Evolutionary conservation across 2,888 invertebrate species (phyloP).

Genomic region (Caenorhabditis imperialis): DNA sequence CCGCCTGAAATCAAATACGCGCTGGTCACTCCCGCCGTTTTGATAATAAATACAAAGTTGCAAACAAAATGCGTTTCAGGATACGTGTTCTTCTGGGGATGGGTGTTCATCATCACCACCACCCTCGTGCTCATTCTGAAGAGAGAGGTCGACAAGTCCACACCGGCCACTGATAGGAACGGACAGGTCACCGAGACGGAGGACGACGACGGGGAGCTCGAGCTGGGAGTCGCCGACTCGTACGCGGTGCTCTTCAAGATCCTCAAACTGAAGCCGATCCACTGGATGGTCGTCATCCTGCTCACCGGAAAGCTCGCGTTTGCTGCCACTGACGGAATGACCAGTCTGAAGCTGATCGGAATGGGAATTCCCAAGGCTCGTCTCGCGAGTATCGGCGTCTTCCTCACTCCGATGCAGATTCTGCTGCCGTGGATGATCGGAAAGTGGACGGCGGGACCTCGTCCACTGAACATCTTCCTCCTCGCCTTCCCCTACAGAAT

Average conservation of each 20-base stretch:
- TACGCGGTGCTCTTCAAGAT: slow-evolving; percentile 89
- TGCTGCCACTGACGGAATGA: slow-evolving; percentile 94
- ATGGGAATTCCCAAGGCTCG: slow-evolving; percentile 96
- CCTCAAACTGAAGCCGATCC: slow-evolving; percentile 87
- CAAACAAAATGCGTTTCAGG: slow-evolving; percentile 82
- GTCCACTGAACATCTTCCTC: slow-evolving; percentile 90
- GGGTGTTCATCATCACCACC: slow-evolving; percentile 90
- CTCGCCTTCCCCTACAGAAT: slow-evolving; percentile 90
- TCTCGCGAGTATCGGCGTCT: slow-evolving; percentile 91
- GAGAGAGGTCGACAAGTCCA: slow-evolving; percentile 83
- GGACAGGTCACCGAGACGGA: slow-evolving; percentile 56
- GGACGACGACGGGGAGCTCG: slow-evolving; percentile 81
- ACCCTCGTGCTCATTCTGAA: slow-evolving; percentile 92
- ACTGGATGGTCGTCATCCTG: slow-evolving; percentile 86
- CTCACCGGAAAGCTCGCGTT: slow-evolving; percentile 96
- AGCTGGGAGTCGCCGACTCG: slow-evolving; percentile 83
- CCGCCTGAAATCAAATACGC: slow-evolving; percentile 40
- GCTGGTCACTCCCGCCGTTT: slow-evolving; percentile 14
- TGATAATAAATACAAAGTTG: too few species aligned
- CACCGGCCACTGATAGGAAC: slow-evolving; percentile 24
- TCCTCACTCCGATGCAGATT: slow-evolving; percentile 93
- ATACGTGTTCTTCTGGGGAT: slow-evolving; percentile 95
- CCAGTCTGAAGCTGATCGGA: slow-evolving; percentile 93
- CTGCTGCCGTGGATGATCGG: slow-evolving; percentile 89
- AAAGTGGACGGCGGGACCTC: slow-evolving; percentile 88